Base-by-base conservation (phyloP, 2,888 invertebrate genomes). In the Punctoribates punctum region DNA sequence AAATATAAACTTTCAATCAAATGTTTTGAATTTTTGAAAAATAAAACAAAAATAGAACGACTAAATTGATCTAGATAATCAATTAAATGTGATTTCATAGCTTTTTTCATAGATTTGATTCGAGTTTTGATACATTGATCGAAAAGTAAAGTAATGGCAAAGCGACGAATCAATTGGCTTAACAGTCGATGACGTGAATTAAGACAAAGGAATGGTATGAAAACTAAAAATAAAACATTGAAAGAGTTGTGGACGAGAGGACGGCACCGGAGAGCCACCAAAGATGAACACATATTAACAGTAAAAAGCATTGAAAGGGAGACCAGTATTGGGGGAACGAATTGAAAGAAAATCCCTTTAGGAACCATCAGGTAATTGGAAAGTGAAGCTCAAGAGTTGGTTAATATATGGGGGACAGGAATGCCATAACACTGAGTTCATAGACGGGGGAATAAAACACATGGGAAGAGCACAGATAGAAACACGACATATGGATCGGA, bases 331-430 rank as follows among this genome's bases (percentile, higher is more conserved):
- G 42, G 42, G 70, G 70, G 11, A 70, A 46, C 1, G n/a, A 23
- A 70, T 42, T 1, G 11, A 46, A 70, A 46, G 46, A 70, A 70
- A 46, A 70, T 70, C 70, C 70, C 70, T 70, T 70, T 46, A 70
- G 70, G 70, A 70, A 70, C 70, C 70, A 70, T 70, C 70, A 70
- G 70, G 70, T 70, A 70, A 70, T 70, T 70, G 70, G 70, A 70
- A 70, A 70, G 42, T 46, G 70, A 70, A 70, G 70, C 70, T 42
- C 23, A 38, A 23, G 15, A n/a, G 67, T 34, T 34, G 20, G 46
- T 42, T 46, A 46, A 70, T 34, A 70, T 42, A 70, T 46, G 42
- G 9, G 70, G 42, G 20, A 5, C 20, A 20, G 4, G 23, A 17
- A 70, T 70, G 46, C 42, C 34, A 34, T 34, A 34, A 70, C 25